phyloP scores from a whole-genome alignment of 2,113 vertebrate genomes.

The Condylura cristata region DNA sequence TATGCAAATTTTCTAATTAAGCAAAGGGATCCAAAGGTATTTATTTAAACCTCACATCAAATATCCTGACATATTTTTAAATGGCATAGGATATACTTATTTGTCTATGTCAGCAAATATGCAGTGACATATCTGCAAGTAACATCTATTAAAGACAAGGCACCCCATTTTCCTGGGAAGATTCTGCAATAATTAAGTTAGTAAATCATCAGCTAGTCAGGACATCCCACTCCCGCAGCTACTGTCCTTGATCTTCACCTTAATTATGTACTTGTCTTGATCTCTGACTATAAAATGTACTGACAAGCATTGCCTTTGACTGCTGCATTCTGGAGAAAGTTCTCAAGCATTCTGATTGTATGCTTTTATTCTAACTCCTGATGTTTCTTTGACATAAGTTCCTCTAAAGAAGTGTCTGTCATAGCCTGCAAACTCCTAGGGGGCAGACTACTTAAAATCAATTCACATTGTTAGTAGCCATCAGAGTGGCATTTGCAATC shows the following conservation, averaged over 20 bases:
- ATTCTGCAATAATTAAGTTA: slow-evolving; percentile 75
- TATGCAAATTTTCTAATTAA: slow-evolving; percentile 81
- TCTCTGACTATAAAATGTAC: slow-evolving; percentile 48
- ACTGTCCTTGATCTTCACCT: slow-evolving; percentile 48
- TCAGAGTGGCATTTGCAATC: not conserved
- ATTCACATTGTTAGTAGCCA: slow-evolving; percentile 2
- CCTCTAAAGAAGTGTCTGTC: not conserved
- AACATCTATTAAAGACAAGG: slow-evolving; percentile 60
- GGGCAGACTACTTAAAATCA: not conserved
- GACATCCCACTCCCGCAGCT: slow-evolving; percentile 7
- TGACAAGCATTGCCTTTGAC: slow-evolving; percentile 38
- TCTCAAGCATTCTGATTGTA: not conserved
- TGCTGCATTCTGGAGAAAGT: slow-evolving; percentile 31
- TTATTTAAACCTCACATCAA: slow-evolving; percentile 58
- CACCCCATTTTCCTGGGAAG: slow-evolving; percentile 35
- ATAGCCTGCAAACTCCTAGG: not conserved
- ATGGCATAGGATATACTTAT: slow-evolving; percentile 66
- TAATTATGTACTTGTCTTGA: slow-evolving; percentile 49
- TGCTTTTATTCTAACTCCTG: slow-evolving; percentile 43
- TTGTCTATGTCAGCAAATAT: slow-evolving; percentile 72
- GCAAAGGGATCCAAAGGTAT: slow-evolving; percentile 72
- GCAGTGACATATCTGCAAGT: slow-evolving; percentile 63
- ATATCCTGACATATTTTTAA: slow-evolving; percentile 57
- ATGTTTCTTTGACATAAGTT: not conserved
- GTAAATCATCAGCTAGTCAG: slow-evolving; percentile 70